These are phyloP conservation scores for Hesperia comma DNA, from an alignment of 2,888 invertebrate species.

Conservation along the genomic window DNA sequence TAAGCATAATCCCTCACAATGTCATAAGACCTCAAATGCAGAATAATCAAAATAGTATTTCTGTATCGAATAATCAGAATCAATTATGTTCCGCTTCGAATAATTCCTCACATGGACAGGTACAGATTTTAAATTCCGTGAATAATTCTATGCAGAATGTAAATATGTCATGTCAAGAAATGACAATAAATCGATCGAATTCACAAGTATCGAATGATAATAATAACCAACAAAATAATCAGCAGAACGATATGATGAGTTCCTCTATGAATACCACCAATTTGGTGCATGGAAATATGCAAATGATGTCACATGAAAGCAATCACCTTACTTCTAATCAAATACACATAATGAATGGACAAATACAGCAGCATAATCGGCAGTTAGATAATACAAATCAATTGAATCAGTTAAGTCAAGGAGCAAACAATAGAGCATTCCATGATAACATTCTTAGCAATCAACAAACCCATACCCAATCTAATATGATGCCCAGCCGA, in stretches of 20 bases:
- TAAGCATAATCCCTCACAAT: conserved; percentile 76
- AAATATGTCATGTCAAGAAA: conserved; percentile 75
- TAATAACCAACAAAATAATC: conserved; percentile 61
- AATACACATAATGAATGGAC: conserved; percentile 80
- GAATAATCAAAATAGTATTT: conserved; percentile 69
- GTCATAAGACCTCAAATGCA: conserved; percentile 69
- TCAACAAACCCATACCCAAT: conserved; percentile 67
- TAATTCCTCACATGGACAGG: conserved; percentile 66
- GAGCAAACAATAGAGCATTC: conserved; percentile 61
- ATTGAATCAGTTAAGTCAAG: conserved; percentile 69
- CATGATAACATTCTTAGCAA: conserved; percentile 69
- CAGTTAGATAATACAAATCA: conserved; percentile 66
- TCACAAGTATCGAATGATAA: conserved; percentile 63
- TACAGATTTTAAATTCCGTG: conserved; percentile 72
- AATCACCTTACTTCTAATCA: conserved; percentile 68
- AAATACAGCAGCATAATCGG: conserved; percentile 72
- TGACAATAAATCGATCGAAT: conserved; percentile 66
- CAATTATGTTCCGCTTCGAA: conserved; percentile 75
- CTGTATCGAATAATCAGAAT: conserved; percentile 67
- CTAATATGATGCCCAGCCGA: conserved; percentile 66
- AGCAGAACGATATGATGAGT: conserved; percentile 67
- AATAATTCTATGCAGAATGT: conserved; percentile 72
- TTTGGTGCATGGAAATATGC: conserved; percentile 71
- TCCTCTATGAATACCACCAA: conserved; percentile 61
- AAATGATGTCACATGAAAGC: conserved; percentile 72